phyloP scores from a whole-genome alignment of 2,888 invertebrate species.

The Abrostola tripartita region DNA sequence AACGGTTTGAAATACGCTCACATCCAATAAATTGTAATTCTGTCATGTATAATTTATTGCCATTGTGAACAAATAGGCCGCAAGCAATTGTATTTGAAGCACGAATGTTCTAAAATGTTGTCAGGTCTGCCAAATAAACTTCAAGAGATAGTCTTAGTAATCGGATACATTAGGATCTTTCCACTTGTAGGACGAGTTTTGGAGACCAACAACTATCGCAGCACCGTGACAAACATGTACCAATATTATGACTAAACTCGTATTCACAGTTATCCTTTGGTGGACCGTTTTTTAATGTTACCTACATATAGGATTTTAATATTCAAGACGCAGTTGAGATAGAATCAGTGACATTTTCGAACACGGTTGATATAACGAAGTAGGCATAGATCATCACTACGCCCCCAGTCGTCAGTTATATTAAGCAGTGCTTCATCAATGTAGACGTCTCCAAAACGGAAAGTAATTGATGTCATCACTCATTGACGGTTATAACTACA shows the following conservation, averaged over 20 bases:
- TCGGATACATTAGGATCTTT: conserved; percentile 18
- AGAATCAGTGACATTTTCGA: conserved; percentile 66
- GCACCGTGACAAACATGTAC: conserved; percentile 62
- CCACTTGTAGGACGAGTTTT: conserved; percentile 49
- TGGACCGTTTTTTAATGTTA: conserved; percentile 69
- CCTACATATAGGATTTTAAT: conserved; percentile 68
- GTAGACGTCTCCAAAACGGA: conserved; percentile 29
- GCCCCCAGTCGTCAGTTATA: conserved; percentile 47
- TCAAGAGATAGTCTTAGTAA: conserved; percentile 13
- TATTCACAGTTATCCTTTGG: conserved; percentile 78
- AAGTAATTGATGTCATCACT: conserved; percentile 36
- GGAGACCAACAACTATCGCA: conserved; percentile 49
- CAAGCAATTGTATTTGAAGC: conserved; percentile 23
- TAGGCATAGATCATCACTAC: conserved; percentile 47
- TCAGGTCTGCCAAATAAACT: conserved; percentile 4
- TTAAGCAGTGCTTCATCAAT: conserved; percentile 41
- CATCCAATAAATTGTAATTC: conserved; percentile 24
- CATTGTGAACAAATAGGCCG: conserved; percentile 15
- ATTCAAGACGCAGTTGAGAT: conserved; percentile 69
- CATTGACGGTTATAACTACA: conserved; percentile 4
- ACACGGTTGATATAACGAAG: conserved; percentile 50
- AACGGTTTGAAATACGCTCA: conserved; percentile 33
- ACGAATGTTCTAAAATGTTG: conserved; percentile 9
- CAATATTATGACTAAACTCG: conserved; percentile 72
- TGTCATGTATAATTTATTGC: conserved; percentile 38